A percentile compares a stretch with the other conserved stretches of the same genome.
phyloP scores from a whole-genome alignment of 1,140 invertebrate genomes.

The Drosophila malerkotliana region DNA sequence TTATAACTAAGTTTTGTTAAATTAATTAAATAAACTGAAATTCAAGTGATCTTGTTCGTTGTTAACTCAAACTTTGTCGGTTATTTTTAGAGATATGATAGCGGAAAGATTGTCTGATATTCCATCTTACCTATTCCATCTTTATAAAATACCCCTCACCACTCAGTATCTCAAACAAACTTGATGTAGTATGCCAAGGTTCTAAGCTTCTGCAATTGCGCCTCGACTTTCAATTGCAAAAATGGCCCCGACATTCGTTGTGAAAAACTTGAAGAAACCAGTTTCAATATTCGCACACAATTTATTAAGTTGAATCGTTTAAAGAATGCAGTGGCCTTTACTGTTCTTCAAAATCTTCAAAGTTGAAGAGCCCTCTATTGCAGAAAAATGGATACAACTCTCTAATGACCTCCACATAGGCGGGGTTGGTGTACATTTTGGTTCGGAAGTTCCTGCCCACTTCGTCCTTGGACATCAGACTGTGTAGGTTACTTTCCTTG shows the following conservation, averaged over 20 bases:
- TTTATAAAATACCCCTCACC: too few species aligned
- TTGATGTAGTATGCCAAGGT: conserved; percentile 9
- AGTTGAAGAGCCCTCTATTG: conserved; percentile 65
- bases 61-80: too few species aligned
- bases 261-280: conserved; percentile 31
- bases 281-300: conserved; percentile 49
- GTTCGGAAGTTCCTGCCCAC: conserved; percentile 36
- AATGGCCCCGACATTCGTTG: conserved; percentile 5
- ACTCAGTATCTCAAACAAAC: not conserved
- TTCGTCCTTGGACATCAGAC: conserved; percentile 32
- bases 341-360: conserved; percentile 17
- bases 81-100: too few species aligned
- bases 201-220: conserved; percentile 13
- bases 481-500: conserved; percentile 64
- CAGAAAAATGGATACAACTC: conserved; percentile 65
- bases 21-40: too few species aligned
- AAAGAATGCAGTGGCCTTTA: conserved; percentile 8
- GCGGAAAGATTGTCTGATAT: too few species aligned
- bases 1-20: not conserved
- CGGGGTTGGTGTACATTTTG: conserved; percentile 43
- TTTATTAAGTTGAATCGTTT: conserved; percentile 26
- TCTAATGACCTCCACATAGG: conserved; percentile 43
- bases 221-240: conserved; percentile 4
- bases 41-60: too few species aligned
- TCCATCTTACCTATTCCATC: too few species aligned